These are phyloP conservation scores for Labia minor DNA, from an alignment of 2,888 invertebrate species.

Conservation along the genomic window DNA sequence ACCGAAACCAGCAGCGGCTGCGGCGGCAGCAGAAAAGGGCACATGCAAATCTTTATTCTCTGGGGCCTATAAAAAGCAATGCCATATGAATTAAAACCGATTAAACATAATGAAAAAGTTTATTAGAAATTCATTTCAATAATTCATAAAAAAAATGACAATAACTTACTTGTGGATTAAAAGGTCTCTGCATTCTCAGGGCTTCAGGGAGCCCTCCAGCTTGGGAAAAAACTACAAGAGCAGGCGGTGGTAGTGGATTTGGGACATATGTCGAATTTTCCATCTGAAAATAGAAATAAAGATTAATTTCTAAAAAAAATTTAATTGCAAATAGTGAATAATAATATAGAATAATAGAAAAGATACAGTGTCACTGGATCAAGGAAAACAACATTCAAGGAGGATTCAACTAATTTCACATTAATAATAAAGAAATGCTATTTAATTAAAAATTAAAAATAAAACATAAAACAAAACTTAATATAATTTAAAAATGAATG, in stretches of 20 bases:
- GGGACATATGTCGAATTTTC: constrained; percentile 64
- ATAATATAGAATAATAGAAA: too few species aligned
- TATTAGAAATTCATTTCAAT: background rate
- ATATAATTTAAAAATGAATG: background rate
- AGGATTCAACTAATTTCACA: too few species aligned
- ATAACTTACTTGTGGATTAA: constrained; percentile 40
- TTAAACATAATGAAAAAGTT: constrained; percentile 3
- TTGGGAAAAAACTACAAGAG: constrained; percentile 63
- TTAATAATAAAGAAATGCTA: too few species aligned
- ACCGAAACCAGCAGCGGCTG: constrained; percentile 42
- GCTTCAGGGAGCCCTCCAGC: constrained; percentile 63
- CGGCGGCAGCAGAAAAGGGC: constrained; percentile 42
- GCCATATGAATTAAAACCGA: background rate
- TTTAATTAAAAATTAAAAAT: too few species aligned
- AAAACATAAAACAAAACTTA: background rate
- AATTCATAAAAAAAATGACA: background rate
- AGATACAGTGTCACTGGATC: too few species aligned
- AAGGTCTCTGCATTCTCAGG: constrained; percentile 62
- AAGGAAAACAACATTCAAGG: too few species aligned
- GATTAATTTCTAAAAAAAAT: too few species aligned
- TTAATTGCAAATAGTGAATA: too few species aligned
- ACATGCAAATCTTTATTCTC: constrained; percentile 43
- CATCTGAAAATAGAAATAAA: constrained; percentile 42
- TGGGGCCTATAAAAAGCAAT: constrained; percentile 23
- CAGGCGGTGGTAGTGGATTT: constrained; percentile 61